These are phyloP conservation scores for Drosophila neoperkinsi DNA, from an alignment of 2,888 invertebrate genomes.

Conservation along the genomic window DNA sequence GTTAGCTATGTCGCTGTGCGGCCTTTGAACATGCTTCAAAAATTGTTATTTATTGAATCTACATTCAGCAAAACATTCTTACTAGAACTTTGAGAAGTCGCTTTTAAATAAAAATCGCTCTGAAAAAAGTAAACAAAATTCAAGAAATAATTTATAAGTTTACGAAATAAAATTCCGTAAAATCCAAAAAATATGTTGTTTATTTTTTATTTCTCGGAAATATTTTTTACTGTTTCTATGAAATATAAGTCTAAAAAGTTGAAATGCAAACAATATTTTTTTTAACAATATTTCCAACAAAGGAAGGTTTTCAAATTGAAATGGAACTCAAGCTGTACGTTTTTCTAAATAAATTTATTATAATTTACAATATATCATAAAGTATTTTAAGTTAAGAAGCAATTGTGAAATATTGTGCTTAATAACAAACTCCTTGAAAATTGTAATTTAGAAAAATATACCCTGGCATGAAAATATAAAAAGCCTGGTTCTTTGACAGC, in stretches of 20 bases:
- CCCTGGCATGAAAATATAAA: not conserved
- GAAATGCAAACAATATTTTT: not conserved
- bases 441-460: not conserved
- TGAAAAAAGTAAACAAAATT: not conserved
- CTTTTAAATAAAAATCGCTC: not conserved
- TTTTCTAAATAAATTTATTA: not conserved
- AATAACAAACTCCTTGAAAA: not conserved
- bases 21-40: slow-evolving; percentile 59
- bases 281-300: not conserved
- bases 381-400: not conserved
- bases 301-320: not conserved
- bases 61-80: not conserved
- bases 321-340: not conserved
- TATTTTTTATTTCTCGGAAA: not conserved
- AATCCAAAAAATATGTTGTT: not conserved
- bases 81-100: not conserved
- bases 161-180: not conserved
- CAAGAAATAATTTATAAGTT: not conserved
- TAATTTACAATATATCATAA: not conserved
- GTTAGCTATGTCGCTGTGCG: slow-evolving; percentile 23
- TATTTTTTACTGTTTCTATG: not conserved
- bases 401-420: not conserved
- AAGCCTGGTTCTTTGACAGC: not conserved
- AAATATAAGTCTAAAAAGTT: not conserved
- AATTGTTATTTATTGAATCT: slow-evolving; percentile 68